A percentile compares a stretch with the other conserved stretches of the same genome.
These are phyloP conservation scores for Pogonocherus hispidulus DNA, from an alignment of 2,888 invertebrate species.

Conservation along the genomic window DNA sequence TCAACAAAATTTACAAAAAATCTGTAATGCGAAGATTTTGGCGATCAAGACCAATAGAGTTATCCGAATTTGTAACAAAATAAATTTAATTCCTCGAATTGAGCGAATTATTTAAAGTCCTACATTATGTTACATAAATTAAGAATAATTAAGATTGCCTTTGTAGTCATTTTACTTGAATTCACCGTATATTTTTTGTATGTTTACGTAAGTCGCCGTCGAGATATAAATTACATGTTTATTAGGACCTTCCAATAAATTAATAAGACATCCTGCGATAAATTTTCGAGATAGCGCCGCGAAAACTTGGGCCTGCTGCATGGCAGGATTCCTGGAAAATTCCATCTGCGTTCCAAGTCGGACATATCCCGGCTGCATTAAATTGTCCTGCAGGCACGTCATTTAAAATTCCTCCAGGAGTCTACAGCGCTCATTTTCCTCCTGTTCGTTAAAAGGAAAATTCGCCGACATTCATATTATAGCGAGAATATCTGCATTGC, in stretches of 20 bases:
- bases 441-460: constrained; percentile 1
- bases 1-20: too few relatives aligned
- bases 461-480: background rate
- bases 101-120: too few relatives aligned
- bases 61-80: too few relatives aligned
- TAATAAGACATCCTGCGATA: constrained; percentile 15
- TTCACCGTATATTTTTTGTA: too few relatives aligned
- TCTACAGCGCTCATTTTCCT: constrained; percentile 12
- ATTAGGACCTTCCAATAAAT: background rate
- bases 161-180: too few relatives aligned
- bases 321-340: constrained; percentile 52
- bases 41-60: too few relatives aligned
- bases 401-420: constrained; percentile 54
- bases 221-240: constrained; percentile 2
- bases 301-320: constrained; percentile 26
- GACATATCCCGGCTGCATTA: constrained; percentile 54
- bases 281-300: constrained; percentile 26
- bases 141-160: too few relatives aligned
- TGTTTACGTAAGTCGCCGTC: too few relatives aligned
- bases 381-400: constrained; percentile 56
- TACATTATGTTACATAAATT: too few relatives aligned
- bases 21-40: too few relatives aligned
- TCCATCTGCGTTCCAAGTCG: constrained; percentile 52
- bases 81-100: too few relatives aligned
- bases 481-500: background rate